Percentiles rank a stretch among this genome's conserved stretches.
Conservation (phyloP, 2,797 vertebrate species). For the Falco biarmicus region DNA sequence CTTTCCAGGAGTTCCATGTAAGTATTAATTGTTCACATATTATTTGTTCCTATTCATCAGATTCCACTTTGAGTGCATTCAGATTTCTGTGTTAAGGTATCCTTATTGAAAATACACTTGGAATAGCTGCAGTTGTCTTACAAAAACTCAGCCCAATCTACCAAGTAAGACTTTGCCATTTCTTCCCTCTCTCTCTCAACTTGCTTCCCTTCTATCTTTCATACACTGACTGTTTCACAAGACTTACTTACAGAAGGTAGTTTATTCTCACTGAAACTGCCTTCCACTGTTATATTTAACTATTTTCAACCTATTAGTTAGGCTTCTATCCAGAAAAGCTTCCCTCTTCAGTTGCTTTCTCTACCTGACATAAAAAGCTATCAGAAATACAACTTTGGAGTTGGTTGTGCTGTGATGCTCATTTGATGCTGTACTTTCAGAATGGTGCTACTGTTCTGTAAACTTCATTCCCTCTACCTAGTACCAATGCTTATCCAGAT, state of each 20-base stretch:
- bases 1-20: neutral
- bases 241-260: accelerated
- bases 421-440: neutral
- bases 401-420: neutral
- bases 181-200: neutral
- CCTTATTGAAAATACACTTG: neutral
- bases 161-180: neutral
- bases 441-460: neutral
- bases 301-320: neutral
- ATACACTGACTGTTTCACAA: neutral
- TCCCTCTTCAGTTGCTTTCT: neutral
- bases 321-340: neutral
- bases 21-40: neutral
- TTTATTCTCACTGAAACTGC: neutral
- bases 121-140: neutral
- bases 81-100: neutral
- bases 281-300: neutral
- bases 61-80: neutral
- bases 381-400: neutral
- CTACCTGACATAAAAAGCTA: neutral
- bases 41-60: neutral
- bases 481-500: neutral
- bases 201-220: neutral
- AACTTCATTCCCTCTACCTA: neutral
- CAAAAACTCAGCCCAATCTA: neutral